Evolutionary conservation across 1,140 invertebrate species (phyloP).

Genomic region (Cydia fagiglandana): DNA sequence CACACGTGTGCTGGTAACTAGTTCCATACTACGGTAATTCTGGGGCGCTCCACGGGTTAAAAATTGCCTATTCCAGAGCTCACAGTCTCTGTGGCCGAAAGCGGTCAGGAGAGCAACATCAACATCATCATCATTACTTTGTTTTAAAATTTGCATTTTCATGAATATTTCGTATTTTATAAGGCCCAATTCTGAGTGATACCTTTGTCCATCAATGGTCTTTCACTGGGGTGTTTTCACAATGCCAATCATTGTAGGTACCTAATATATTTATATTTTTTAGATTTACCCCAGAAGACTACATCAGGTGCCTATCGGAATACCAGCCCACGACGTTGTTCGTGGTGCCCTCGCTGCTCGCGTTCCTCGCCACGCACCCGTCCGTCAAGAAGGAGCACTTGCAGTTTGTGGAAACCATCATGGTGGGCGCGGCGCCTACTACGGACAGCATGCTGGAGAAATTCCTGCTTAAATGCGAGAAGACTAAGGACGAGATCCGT

Average conservation of each 20-base stretch:
- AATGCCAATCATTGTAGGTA: no score
- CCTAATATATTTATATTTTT: not conserved
- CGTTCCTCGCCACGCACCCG: constrained; percentile 83
- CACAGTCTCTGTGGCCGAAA: no score
- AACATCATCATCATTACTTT: no score
- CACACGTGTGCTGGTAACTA: no score
- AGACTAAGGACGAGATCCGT: constrained; percentile 78
- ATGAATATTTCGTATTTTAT: no score
- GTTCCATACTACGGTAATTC: no score
- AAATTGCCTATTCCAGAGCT: no score
- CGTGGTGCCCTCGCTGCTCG: constrained; percentile 84
- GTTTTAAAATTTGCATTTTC: no score
- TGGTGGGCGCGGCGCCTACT: constrained; percentile 84
- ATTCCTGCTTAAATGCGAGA: constrained; percentile 79
- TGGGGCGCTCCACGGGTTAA: no score
- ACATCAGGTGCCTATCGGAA: constrained; percentile 81
- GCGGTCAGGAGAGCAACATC: no score
- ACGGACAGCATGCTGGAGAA: constrained; percentile 82
- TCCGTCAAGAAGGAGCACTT: constrained; percentile 81
- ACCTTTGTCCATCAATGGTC: not conserved
- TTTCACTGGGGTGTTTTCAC: no score
- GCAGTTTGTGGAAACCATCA: constrained; percentile 79
- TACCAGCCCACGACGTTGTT: constrained; percentile 82
- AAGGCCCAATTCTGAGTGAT: no score
- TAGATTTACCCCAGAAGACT: constrained; percentile 85